phyloP scores from a whole-genome alignment of 1,140 invertebrate species.

The Drosophila malerkotliana region DNA sequence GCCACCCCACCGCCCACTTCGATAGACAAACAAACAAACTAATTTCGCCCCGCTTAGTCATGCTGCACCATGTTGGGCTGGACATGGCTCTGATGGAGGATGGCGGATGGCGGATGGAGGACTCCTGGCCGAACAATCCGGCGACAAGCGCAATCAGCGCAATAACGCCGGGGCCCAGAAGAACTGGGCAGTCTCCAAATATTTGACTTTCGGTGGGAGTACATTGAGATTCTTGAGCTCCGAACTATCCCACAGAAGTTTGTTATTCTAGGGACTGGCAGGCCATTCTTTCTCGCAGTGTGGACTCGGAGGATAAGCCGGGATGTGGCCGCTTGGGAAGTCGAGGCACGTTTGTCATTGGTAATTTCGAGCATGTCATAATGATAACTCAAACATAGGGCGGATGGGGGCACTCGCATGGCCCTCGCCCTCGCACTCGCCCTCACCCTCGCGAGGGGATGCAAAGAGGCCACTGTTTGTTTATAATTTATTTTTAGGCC shows the following conservation, averaged over 20 bases:
- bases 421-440: background rate
- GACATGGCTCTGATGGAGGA: constrained; percentile 49
- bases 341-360: constrained; percentile 77
- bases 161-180: constrained; percentile 34
- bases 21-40: constrained; percentile 74
- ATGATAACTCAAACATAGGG: constrained; percentile 75
- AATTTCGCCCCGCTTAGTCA: constrained; percentile 60
- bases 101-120: background rate
- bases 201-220: constrained; percentile 46
- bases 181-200: constrained; percentile 32
- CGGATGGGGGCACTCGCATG: constrained; percentile 16
- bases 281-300: background rate
- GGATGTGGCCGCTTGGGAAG: constrained; percentile 46
- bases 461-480: constrained; percentile 41
- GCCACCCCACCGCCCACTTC: constrained; percentile 14
- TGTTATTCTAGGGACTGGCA: background rate
- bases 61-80: constrained; percentile 45
- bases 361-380: constrained; percentile 81
- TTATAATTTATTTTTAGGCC: constrained; percentile 48
- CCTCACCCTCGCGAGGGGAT: constrained; percentile 2
- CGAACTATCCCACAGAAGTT: background rate
- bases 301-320: constrained; percentile 11
- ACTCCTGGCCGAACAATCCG: constrained; percentile 29
- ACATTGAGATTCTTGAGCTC: background rate
- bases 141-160: constrained; percentile 61